These are phyloP conservation scores for Meriones unguiculatus DNA, from an alignment of 2,113 vertebrate genomes.

Conservation along the genomic window DNA sequence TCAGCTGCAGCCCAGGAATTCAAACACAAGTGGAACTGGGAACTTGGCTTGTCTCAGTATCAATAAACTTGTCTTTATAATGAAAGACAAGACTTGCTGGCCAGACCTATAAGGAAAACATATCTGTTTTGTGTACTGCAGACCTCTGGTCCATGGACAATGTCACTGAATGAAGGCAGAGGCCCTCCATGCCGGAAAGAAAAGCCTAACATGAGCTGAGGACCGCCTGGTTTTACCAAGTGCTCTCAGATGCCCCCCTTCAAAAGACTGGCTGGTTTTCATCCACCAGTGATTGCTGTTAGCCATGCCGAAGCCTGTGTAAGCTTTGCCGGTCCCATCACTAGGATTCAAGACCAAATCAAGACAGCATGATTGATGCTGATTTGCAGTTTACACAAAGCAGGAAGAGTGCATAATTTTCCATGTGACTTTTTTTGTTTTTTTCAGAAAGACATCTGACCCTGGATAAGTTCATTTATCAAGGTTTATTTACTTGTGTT, in stretches of 20 bases:
- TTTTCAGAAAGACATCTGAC: conserved; percentile 59
- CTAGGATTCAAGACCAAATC: conserved; percentile 58
- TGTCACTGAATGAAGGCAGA: conserved; percentile 66
- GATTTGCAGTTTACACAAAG: conserved; percentile 32
- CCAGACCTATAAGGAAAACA: conserved; percentile 71
- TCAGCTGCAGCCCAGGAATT: conserved; percentile 32
- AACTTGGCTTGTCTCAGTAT: conserved; percentile 64
- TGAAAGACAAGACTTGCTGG: conserved; percentile 72
- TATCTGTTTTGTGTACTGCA: conserved; percentile 75
- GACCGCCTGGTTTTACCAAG: conserved; percentile 54
- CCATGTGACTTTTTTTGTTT: conserved; percentile 47
- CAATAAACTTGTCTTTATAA: conserved; percentile 70
- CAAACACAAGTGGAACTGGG: conserved; percentile 61
- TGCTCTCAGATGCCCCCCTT: conserved; percentile 61
- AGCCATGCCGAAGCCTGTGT: conserved; percentile 45
- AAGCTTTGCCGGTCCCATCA: conserved; percentile 52
- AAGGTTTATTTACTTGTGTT: conserved; percentile 60
- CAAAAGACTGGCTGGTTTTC: conserved; percentile 67
- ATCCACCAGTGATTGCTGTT: conserved; percentile 39
- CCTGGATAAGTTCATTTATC: conserved; percentile 57
- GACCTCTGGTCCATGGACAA: conserved; percentile 53
- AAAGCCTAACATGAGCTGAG: conserved; percentile 27
- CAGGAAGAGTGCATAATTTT: not conserved
- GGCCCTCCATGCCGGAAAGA: conserved; percentile 30
- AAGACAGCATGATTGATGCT: conserved; percentile 13